phyloP scores from a whole-genome alignment of 35 echinoderm and acorn worm genomes.

The Strongylocentrotus purpuratus region DNA sequence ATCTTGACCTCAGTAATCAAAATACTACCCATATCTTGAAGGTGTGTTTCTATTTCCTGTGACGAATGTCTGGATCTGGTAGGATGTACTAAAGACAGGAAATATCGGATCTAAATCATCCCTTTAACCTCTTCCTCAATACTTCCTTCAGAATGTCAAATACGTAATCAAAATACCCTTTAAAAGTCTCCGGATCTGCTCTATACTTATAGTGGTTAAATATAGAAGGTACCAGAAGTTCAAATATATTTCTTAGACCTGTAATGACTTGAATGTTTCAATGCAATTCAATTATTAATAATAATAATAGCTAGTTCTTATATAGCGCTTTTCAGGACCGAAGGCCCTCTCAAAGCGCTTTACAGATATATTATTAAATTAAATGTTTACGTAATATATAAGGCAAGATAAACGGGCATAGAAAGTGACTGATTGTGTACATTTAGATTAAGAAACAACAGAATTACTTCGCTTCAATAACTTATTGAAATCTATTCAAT shows the following conservation, averaged over 20 bases:
- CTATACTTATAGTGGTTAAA: neutral
- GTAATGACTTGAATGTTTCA: neutral
- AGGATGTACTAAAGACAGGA: slow-evolving; percentile 50
- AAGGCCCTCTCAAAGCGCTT: too few species aligned
- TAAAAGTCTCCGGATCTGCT: neutral
- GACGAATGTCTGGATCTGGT: slow-evolving; percentile 33
- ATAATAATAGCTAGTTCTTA: too few species aligned
- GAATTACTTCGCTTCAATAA: too few species aligned
- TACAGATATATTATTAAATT: too few species aligned
- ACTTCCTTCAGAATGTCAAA: neutral
- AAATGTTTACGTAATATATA: too few species aligned
- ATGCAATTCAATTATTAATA: too few species aligned
- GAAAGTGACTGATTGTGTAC: too few species aligned
- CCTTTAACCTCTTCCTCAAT: neutral
- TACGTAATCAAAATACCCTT: neutral
- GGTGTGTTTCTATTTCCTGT: slow-evolving; percentile 1
- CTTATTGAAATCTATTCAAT: too few species aligned
- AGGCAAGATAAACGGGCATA: too few species aligned
- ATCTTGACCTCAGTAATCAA: neutral
- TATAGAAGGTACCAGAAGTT: slow-evolving; percentile 1
- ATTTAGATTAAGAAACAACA: too few species aligned
- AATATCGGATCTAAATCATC: slow-evolving; percentile 38
- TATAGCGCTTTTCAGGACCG: too few species aligned
- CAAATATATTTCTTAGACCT: neutral
- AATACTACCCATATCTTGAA: neutral